phyloP scores from a whole-genome alignment of 2,888 invertebrate species.

The Piscicola geometra region DNA sequence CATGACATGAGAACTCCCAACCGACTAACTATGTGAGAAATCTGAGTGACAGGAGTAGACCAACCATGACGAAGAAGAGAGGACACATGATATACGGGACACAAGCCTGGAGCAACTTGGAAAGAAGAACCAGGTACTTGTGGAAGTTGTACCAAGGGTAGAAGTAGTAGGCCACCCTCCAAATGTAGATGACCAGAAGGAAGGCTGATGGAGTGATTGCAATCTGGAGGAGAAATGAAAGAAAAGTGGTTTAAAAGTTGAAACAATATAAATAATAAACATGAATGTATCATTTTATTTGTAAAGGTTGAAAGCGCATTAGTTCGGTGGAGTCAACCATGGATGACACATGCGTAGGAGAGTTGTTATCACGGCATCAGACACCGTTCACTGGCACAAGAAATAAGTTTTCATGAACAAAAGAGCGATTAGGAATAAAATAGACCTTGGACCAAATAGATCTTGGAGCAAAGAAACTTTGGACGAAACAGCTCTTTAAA shows the following conservation, averaged over 20 bases:
- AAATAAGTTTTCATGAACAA: too few relatives aligned
- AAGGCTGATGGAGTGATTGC: slow-evolving; percentile 12
- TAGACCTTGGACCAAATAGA: too few relatives aligned
- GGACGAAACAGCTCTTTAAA: too few relatives aligned
- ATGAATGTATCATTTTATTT: too few relatives aligned
- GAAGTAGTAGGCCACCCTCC: slow-evolving; percentile 20
- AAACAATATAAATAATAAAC: background rate
- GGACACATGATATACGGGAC: background rate
- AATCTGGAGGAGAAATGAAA: background rate
- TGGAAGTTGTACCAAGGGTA: background rate
- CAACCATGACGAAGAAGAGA: background rate
- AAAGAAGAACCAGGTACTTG: slow-evolving; percentile 1
- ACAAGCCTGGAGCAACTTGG: background rate
- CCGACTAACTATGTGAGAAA: background rate
- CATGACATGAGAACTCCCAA: too few relatives aligned
- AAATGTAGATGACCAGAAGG: slow-evolving; percentile 16
- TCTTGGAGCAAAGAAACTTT: too few relatives aligned
- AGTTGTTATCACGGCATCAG: too few relatives aligned
- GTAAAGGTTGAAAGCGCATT: too few relatives aligned
- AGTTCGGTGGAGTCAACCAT: too few relatives aligned
- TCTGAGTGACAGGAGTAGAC: background rate
- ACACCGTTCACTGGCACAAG: too few relatives aligned
- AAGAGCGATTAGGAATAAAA: too few relatives aligned
- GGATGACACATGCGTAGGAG: too few relatives aligned
- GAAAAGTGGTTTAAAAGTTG: background rate